Base-by-base conservation (phyloP, 2,113 vertebrate species). In the Cromileptes altivelis region DNA sequence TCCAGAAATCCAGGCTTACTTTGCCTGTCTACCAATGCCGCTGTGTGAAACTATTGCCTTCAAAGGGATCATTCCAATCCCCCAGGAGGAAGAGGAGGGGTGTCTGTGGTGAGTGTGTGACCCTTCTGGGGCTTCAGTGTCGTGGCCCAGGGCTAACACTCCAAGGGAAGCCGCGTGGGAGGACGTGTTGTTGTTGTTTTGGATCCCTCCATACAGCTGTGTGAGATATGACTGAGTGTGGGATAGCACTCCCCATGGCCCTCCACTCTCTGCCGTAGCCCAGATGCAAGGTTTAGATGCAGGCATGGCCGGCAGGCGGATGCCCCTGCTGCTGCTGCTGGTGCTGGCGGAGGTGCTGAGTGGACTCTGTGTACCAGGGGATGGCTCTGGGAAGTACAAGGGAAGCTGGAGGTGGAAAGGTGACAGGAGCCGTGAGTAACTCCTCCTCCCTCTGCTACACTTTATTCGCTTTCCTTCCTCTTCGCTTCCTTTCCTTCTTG, bases 351-450 rank as follows among this genome's bases (percentile, higher is more conserved):
- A 92, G 91, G 90, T 90, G 70, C 69, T 89, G 78, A 93, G 85
- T 75, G 94, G 95, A 86, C 89, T 85, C 17, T 91, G 92, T 93
- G 85, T 92, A 86, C 91, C 95, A 70, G 94, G 86, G 87, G 95
- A 96, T 84, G 49, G 94, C 82, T 86, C 89, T 0, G 95, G 95
- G 84, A 96, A 94, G 90, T 89, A 91, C 86, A 97, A 95, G 95
- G 94, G 95, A 77, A 96, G 95, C 93, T 96, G 96, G 96, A 97
- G 97, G 96, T 97, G 97, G 97, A 98, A 96, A 96, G 96, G 96
- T 95, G 97, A 97, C 95, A 96, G 97, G 96, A 97, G 96, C 94
- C 96, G 97, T 98, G 97, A 99, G 98, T 94, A 93, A 91, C 84
- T 75, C 64, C 80, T 73, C 78, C 81, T 65, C 53, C 62, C 42